phyloP scores from a whole-genome alignment of 2,888 invertebrate species.

The Emesis furor region DNA sequence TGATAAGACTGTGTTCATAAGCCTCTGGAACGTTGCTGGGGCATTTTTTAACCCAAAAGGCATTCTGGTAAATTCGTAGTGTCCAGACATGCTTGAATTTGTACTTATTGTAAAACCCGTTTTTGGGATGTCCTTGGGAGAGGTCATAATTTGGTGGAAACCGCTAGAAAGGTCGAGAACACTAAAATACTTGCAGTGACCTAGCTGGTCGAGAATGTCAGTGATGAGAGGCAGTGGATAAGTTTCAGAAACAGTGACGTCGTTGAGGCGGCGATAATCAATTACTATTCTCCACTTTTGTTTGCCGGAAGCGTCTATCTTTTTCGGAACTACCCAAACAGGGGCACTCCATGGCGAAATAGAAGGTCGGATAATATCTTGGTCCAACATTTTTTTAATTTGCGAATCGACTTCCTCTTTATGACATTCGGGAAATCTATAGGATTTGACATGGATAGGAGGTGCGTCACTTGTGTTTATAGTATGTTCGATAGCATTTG shows the following conservation, averaged over 20 bases:
- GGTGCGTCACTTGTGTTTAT: constrained; percentile 52
- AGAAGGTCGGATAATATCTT: constrained; percentile 61
- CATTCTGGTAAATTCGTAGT: constrained; percentile 68
- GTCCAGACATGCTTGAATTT: constrained; percentile 48
- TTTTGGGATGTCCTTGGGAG: constrained; percentile 45
- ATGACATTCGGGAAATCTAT: constrained; percentile 66
- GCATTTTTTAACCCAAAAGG: constrained; percentile 68
- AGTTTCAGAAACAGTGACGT: constrained; percentile 54
- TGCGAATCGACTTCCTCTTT: constrained; percentile 61
- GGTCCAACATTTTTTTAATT: constrained; percentile 35
- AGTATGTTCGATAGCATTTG: constrained; percentile 49
- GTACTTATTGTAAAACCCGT: constrained; percentile 62
- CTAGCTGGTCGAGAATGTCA: constrained; percentile 67
- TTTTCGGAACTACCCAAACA: constrained; percentile 65
- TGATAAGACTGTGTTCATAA: constrained; percentile 70
- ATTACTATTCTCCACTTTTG: constrained; percentile 53
- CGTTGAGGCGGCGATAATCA: constrained; percentile 57
- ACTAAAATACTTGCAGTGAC: constrained; percentile 62
- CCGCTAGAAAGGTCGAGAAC: constrained; percentile 64
- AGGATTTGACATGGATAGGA: constrained; percentile 68
- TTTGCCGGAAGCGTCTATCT: constrained; percentile 58
- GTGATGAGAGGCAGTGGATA: constrained; percentile 61
- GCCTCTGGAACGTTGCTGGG: constrained; percentile 76
- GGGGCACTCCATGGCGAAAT: constrained; percentile 64
- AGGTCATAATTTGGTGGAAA: constrained; percentile 43